Base-by-base conservation (phyloP, 2,797 vertebrate species). In the Chelonia mydas region DNA sequence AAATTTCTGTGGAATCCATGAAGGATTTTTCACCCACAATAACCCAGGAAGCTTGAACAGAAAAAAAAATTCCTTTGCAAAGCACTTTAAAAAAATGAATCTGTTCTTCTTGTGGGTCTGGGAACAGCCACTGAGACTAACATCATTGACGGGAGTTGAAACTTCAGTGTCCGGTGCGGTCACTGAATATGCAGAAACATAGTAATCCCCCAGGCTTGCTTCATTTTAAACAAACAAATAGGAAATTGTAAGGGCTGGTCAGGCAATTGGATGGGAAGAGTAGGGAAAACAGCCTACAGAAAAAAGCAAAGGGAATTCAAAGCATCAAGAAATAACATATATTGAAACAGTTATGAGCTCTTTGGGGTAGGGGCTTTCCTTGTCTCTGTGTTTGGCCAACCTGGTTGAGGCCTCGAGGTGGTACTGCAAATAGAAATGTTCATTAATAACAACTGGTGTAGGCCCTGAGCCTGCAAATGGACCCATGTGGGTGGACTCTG, bases 41-140 rank as follows among this genome's bases (percentile, higher is more conserved):
- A 87, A 23, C 21, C 68, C 77, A 85, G 79, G 81, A 83, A 95
- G 93, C 21, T 72, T 72, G 37, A 72, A 72, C 68, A 83, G 68
- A 68, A 88, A 86, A 88, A n/a, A 96, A 55, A 96, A 88, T 21
- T 81, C 83, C 61, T 96, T 96, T 96, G 94, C 96, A 96, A 96
- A 92, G 65, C 87, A 51, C 88, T 61, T 37, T 41, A 87, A 96
- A 85, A 41, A 0, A 0, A 76, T 90, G 87, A 93, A 95, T 96
- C 59, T 88, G 50, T 96, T 85, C 41, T 96, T 81, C 55, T 68
- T 81, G 74, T 80, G 53, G 6, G 28, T 74, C 76, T 72, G 92
- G 55, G 53, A 93, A 94, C 92, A 93, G 96, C 85, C 92, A 89
- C 85, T 5, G 25, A 92, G 82, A n/a, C 68, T 1, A 5, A 31